Conservation (phyloP, 2,113 vertebrate genomes). For the Ia io region DNA sequence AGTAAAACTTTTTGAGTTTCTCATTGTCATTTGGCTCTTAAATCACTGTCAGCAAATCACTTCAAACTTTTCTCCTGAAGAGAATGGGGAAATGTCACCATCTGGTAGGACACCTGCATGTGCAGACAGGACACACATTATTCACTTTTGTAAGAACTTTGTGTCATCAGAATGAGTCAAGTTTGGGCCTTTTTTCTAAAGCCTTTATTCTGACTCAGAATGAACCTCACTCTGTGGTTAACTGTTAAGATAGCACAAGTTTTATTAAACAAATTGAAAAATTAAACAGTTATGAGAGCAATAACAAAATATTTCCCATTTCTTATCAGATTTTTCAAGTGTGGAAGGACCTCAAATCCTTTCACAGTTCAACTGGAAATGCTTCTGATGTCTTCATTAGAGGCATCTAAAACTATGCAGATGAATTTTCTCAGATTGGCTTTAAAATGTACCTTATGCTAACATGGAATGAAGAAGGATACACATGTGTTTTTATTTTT, state of each 20-base stretch:
- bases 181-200: neutral
- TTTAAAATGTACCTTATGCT: neutral
- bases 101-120: neutral
- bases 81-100: accelerated
- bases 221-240: neutral
- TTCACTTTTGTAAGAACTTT: neutral
- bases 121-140: too few species aligned
- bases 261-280: neutral
- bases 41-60: neutral
- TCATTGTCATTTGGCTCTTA: neutral
- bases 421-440: neutral
- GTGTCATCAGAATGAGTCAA: neutral
- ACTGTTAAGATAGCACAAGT: neutral
- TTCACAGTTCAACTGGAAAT: neutral
- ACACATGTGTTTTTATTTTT: neutral
- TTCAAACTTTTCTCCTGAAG: neutral
- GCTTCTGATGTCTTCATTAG: neutral
- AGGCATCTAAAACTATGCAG: neutral
- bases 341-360: neutral
- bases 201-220: neutral
- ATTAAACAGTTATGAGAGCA: neutral
- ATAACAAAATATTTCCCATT: neutral
- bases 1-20: neutral
- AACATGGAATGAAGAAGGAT: neutral
- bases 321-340: neutral